These are phyloP conservation scores for Agonum fuliginosum DNA, from an alignment of 2,888 invertebrate genomes.

Conservation along the genomic window DNA sequence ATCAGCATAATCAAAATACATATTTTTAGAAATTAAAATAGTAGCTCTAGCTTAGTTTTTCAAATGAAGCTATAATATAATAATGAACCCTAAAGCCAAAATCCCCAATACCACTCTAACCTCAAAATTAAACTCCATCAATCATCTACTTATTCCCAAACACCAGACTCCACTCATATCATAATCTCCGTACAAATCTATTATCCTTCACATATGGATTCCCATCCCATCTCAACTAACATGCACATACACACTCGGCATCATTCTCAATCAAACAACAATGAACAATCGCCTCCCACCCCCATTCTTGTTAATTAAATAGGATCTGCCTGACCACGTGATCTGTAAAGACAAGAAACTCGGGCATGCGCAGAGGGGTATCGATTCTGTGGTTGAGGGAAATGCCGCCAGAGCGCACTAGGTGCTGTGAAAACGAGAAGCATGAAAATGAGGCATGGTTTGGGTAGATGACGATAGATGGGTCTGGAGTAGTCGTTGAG, in stretches of 20 bases:
- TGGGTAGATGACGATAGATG: too few relatives aligned
- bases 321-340: slow-evolving; percentile 31
- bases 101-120: too few relatives aligned
- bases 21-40: too few relatives aligned
- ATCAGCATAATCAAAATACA: too few relatives aligned
- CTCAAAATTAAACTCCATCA: neutral
- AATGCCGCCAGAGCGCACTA: neutral
- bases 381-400: neutral
- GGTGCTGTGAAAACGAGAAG: neutral
- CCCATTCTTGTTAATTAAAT: slow-evolving; percentile 3
- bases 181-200: neutral
- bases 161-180: neutral
- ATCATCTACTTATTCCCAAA: neutral
- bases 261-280: neutral
- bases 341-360: slow-evolving; percentile 23
- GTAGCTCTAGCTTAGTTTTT: too few relatives aligned
- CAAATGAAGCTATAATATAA: neutral
- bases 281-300: neutral
- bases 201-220: neutral
- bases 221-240: too few relatives aligned
- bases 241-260: neutral
- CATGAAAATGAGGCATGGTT: too few relatives aligned
- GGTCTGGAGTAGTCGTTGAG: too few relatives aligned
- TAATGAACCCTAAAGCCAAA: neutral
- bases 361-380: neutral